Percentiles rank a stretch among this genome's conserved stretches.
phyloP scores from a whole-genome alignment of 2,797 vertebrate species.

The Eremophila alpestris region DNA sequence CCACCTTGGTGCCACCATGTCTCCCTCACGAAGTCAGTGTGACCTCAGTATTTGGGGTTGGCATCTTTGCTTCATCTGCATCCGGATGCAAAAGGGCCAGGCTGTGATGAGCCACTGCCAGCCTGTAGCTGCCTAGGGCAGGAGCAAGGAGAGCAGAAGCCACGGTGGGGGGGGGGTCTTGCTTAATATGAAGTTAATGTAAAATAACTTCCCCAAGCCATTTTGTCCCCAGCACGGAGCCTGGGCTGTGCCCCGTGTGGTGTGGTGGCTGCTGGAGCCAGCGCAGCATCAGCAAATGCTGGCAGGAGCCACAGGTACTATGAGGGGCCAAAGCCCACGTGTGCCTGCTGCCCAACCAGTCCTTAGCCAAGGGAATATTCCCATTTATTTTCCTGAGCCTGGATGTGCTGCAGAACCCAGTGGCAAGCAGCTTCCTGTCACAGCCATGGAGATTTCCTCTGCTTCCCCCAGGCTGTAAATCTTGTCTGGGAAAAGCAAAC shows the following conservation, averaged over 20 bases:
- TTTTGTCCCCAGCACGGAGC: rapidly evolving
- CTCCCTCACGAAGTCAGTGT: background rate
- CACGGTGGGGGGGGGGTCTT: rapidly evolving
- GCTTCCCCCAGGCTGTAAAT: background rate
- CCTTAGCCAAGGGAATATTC: background rate
- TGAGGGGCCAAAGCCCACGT: background rate
- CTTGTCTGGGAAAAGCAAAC: background rate
- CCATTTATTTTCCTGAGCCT: background rate
- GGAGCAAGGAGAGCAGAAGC: background rate
- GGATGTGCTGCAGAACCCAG: background rate
- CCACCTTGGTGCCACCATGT: background rate
- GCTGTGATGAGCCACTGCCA: background rate
- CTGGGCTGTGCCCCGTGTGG: rapidly evolving
- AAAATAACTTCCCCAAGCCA: background rate
- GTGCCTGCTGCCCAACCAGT: background rate
- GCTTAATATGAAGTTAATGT: background rate
- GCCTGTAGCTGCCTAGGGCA: background rate
- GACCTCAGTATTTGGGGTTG: rapidly evolving
- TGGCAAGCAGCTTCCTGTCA: background rate
- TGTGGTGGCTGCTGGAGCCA: background rate
- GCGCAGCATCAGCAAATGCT: background rate
- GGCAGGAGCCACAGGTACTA: background rate
- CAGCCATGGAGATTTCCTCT: background rate
- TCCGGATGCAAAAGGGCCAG: rapidly evolving
- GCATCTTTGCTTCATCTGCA: background rate